Evolutionary conservation across 1,140 invertebrate genomes (phyloP).

Genomic region (Metaphire vulgaris): DNA sequence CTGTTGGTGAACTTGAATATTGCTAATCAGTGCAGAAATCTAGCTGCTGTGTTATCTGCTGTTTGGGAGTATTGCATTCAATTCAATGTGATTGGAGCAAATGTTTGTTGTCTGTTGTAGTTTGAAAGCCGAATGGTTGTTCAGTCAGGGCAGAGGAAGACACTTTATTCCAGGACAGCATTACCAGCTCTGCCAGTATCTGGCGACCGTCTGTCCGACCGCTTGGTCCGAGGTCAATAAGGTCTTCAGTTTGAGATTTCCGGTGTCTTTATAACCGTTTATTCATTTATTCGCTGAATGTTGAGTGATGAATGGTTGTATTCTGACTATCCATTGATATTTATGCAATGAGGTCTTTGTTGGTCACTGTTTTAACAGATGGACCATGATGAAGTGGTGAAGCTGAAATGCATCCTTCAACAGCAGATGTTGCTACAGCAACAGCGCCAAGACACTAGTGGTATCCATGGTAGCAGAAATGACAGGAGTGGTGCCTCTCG

Average conservation of each 20-base stretch:
- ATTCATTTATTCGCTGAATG: no score
- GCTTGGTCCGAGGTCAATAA: conserved; percentile 32
- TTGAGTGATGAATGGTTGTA: no score
- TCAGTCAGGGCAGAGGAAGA: conserved; percentile 80
- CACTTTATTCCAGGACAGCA: conserved; percentile 81
- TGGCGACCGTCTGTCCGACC: conserved; percentile 52
- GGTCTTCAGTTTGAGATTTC: not conserved
- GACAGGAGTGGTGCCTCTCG: no score
- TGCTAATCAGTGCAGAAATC: no score
- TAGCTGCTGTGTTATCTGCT: no score
- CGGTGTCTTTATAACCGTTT: no score
- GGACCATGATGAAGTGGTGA: conserved; percentile 76
- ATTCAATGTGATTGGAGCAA: no score
- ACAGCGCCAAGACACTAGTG: conserved; percentile 38
- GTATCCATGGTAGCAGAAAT: no score
- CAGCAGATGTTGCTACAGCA: conserved; percentile 82
- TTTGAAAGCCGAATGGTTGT: conserved; percentile 88
- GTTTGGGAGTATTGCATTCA: no score
- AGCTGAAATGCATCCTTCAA: conserved; percentile 72
- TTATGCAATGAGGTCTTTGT: no score
- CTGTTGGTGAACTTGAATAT: no score
- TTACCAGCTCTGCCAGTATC: conserved; percentile 69
- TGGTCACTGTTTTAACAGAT: conserved; percentile 51
- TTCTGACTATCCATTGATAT: no score
- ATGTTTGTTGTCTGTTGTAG: conserved; percentile 56